Percentiles rank a stretch among this genome's conserved stretches.
These are phyloP conservation scores for Colius striatus DNA, from an alignment of 2,113 vertebrate genomes.

Conservation along the genomic window DNA sequence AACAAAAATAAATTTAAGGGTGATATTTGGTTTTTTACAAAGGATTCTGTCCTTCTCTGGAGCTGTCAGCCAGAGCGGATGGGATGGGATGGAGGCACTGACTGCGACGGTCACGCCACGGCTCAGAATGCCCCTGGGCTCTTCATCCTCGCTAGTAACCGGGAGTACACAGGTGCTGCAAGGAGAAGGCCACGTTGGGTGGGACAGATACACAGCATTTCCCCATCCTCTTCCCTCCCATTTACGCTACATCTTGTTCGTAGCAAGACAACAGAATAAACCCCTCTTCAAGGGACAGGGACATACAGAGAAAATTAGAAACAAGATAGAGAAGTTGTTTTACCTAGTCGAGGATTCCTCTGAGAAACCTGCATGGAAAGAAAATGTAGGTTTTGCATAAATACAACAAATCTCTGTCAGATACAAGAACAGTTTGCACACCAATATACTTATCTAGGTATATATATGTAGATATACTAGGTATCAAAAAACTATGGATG, in stretches of 20 bases:
- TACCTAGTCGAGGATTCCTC: slow-evolving; percentile 77
- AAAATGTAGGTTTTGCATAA: not conserved
- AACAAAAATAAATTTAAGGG: slow-evolving; percentile 57
- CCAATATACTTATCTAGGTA: not conserved
- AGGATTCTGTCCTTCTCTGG: slow-evolving; percentile 58
- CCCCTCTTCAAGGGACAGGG: not conserved
- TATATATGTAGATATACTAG: too few relatives aligned
- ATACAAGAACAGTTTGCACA: not conserved
- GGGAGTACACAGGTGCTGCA: slow-evolving; percentile 77
- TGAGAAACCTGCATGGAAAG: slow-evolving; percentile 71
- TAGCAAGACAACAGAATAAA: not conserved
- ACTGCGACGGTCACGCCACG: not conserved
- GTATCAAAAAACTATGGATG: not conserved
- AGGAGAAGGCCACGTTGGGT: not conserved
- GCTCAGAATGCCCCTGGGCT: slow-evolving; percentile 13
- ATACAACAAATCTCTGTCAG: not conserved
- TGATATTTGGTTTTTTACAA: slow-evolving; percentile 60
- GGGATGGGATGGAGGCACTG: not conserved
- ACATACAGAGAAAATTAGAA: rapidly evolving
- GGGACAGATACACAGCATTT: not conserved
- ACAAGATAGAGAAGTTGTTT: not conserved
- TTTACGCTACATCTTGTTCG: not conserved
- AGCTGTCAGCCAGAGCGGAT: slow-evolving; percentile 1
- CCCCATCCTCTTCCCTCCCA: not conserved
- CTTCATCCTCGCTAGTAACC: slow-evolving; percentile 76